These are phyloP conservation scores for Phallusia fumigata DNA, from an alignment of 23 tunicate species.

Conservation along the genomic window DNA sequence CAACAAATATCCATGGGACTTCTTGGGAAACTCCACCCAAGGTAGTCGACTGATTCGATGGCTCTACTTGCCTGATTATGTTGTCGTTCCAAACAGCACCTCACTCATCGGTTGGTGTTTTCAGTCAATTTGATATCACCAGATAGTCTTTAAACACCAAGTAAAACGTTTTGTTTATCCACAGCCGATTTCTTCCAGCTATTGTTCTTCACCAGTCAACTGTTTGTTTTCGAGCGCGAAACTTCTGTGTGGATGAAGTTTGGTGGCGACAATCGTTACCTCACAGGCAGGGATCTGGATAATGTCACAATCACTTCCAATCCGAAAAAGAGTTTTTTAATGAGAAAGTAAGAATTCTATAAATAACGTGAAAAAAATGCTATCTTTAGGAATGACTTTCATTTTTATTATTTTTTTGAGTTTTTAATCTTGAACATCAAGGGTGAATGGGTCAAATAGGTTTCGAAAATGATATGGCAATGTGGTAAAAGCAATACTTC, in stretches of 20 bases:
- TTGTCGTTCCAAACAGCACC: constrained; percentile 22
- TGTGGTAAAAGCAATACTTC: too few relatives aligned
- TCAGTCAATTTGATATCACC: too few relatives aligned
- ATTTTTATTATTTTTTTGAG: too few relatives aligned
- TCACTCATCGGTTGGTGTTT: constrained; percentile 59
- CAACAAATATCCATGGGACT: constrained; percentile 50
- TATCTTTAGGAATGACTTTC: too few relatives aligned
- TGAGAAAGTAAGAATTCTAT: constrained; percentile 50
- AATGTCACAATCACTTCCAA: constrained; percentile 49
- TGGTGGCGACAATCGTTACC: constrained; percentile 75
- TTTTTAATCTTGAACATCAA: too few relatives aligned
- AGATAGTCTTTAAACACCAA: too few relatives aligned
- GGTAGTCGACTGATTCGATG: constrained; percentile 68
- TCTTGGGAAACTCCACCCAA: constrained; percentile 23
- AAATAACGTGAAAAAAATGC: too few relatives aligned
- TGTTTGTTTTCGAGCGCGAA: constrained; percentile 67
- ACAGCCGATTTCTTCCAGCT: constrained; percentile 91
- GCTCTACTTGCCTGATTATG: constrained; percentile 80
- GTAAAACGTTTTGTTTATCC: not conserved
- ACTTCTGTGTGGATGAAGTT: constrained; percentile 14
- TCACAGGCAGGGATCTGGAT: constrained; percentile 66
- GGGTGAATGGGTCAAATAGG: too few relatives aligned
- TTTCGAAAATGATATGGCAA: too few relatives aligned
- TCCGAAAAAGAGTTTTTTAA: constrained; percentile 72
- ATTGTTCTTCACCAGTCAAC: constrained; percentile 67